Conservation (phyloP, 2,888 invertebrate genomes). For the Anthoptus insignis region DNA sequence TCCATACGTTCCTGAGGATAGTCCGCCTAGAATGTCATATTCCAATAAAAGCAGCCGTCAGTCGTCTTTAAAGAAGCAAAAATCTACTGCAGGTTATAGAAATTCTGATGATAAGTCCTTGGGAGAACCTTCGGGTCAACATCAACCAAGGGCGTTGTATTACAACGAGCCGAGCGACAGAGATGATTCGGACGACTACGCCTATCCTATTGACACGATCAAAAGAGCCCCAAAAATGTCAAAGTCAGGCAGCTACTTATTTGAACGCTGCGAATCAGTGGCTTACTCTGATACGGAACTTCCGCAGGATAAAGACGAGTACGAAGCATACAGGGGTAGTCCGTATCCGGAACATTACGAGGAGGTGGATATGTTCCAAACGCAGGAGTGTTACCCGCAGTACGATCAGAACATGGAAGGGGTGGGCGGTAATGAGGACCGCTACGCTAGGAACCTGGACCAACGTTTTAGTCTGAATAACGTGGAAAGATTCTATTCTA, state of each 20-base stretch:
- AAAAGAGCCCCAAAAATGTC: conserved; percentile 80
- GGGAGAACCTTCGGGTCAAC: conserved; percentile 73
- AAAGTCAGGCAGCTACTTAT: conserved; percentile 76
- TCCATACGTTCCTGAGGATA: conserved; percentile 79
- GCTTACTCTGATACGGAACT: conserved; percentile 80
- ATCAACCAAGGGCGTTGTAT: conserved; percentile 66
- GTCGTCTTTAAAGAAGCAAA: conserved; percentile 79
- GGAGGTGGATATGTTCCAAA: conserved; percentile 78
- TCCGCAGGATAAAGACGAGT: conserved; percentile 77
- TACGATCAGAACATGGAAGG: conserved; percentile 69
- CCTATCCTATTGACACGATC: conserved; percentile 82
- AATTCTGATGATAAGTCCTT: conserved; percentile 70
- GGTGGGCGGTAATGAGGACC: conserved; percentile 58
- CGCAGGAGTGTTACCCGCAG: conserved; percentile 81
- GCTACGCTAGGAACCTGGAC: conserved; percentile 75
- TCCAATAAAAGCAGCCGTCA: conserved; percentile 82
- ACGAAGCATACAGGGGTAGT: conserved; percentile 77
- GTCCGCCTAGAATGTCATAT: conserved; percentile 77
- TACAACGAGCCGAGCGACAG: conserved; percentile 79
- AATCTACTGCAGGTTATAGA: conserved; percentile 70
- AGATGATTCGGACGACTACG: conserved; percentile 83
- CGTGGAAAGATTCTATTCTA: conserved; percentile 80
- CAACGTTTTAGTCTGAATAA: conserved; percentile 83
- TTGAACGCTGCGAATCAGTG: conserved; percentile 77
- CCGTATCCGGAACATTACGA: conserved; percentile 82